Conservation (phyloP, 2,888 invertebrate species). For the Eupithecia inturbata region DNA sequence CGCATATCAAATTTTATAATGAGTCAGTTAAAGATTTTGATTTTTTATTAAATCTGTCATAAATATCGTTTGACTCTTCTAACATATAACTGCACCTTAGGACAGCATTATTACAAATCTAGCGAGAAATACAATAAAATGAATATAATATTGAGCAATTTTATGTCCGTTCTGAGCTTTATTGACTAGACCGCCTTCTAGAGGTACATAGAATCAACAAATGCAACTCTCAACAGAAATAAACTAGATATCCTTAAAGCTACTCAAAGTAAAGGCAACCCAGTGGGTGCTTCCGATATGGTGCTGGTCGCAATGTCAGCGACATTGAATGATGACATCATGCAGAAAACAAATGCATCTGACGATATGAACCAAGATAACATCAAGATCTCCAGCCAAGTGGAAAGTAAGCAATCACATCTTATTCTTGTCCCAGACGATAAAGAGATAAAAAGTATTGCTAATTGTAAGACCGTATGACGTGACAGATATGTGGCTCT, state of each 20-base stretch:
- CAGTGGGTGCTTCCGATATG: conserved; percentile 27
- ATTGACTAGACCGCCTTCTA: not conserved
- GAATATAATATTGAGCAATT: not conserved
- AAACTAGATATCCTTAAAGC: conserved; percentile 17
- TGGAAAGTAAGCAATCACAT: not conserved
- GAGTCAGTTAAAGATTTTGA: too few species aligned
- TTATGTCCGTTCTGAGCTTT: not conserved
- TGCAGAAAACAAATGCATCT: conserved; percentile 34
- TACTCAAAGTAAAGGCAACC: conserved; percentile 13
- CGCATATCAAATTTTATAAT: too few species aligned
- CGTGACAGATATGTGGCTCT: not conserved
- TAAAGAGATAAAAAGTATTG: not conserved
- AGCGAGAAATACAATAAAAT: not conserved
- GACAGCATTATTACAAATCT: not conserved
- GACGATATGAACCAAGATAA: not conserved
- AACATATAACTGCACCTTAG: not conserved
- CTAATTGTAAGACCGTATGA: not conserved
- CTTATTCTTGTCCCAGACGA: not conserved
- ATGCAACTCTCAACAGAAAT: not conserved
- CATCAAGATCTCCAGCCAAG: not conserved
- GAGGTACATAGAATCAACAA: not conserved
- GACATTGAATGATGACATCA: conserved; percentile 25
- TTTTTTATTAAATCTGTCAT: not conserved
- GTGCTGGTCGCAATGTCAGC: conserved; percentile 9
- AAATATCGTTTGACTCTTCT: not conserved